Evolutionary conservation across 2,797 vertebrate species (phyloP).

Genomic region (Ceryle rudis): DNA sequence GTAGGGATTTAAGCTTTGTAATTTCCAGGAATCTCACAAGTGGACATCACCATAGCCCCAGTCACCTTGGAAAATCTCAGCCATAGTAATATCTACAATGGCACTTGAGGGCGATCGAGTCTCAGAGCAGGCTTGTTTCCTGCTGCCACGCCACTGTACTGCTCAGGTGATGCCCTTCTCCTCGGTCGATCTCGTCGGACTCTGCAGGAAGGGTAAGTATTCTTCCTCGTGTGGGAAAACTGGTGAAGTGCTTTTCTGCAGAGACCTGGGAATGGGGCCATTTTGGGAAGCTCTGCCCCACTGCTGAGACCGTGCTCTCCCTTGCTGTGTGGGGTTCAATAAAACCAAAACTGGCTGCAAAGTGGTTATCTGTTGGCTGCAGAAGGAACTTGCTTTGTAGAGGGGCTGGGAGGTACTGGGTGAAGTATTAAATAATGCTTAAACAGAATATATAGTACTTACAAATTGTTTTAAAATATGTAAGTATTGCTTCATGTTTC

Average conservation of each 20-base stretch:
- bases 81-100: not conserved
- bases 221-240: rapidly evolving
- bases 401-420: not conserved
- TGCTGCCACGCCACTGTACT: rapidly evolving
- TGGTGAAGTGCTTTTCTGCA: not conserved
- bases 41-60: not conserved
- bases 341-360: not conserved
- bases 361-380: not conserved
- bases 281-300: rapidly evolving
- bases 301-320: rapidly evolving
- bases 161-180: not conserved
- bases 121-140: not conserved
- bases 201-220: not conserved
- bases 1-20: not conserved
- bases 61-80: not conserved
- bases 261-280: not conserved
- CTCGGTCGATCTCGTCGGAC: not conserved
- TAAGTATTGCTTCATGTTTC: not conserved
- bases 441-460: not conserved
- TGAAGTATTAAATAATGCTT: not conserved
- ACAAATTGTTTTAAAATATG: not conserved
- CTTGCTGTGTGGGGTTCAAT: rapidly evolving
- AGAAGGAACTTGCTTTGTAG: not conserved
- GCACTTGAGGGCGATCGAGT: not conserved
- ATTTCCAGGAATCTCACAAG: not conserved